Conservation (phyloP, 2,888 invertebrate species). For the Thymelicus sylvestris region DNA sequence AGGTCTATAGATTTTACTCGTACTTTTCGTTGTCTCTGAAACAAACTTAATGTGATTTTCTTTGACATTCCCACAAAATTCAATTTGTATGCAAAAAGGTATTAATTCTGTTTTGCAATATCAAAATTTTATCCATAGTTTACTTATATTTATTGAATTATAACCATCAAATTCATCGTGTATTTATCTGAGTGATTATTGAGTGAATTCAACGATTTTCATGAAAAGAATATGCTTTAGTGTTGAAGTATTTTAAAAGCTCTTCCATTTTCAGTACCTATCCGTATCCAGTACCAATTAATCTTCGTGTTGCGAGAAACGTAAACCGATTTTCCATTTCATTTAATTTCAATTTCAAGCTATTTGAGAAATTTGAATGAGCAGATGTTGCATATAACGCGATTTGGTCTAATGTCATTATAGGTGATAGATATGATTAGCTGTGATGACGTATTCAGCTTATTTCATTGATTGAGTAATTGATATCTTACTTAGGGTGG, state of each 20-base stretch:
- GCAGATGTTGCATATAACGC: not conserved
- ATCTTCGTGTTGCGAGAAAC: not conserved
- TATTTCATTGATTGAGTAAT: too few species aligned
- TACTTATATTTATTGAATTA: too few species aligned
- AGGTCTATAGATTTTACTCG: not conserved
- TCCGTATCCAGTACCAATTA: slow-evolving; percentile 1
- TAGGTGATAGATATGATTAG: too few species aligned
- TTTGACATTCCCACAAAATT: not conserved
- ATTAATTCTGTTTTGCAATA: too few species aligned
- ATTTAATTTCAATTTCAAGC: not conserved
- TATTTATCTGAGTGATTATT: too few species aligned
- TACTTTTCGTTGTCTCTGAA: not conserved
- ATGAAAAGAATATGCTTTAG: not conserved
- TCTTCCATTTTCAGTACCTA: not conserved
- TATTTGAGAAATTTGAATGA: not conserved
- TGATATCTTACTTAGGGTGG: too few species aligned
- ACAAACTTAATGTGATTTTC: not conserved
- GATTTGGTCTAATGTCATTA: not conserved
- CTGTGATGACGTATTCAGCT: too few species aligned
- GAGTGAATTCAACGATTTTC: too few species aligned
- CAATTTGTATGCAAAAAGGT: not conserved
- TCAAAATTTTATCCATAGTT: too few species aligned
- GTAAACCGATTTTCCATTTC: slow-evolving; percentile 1
- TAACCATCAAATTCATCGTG: too few species aligned
- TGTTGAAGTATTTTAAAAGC: not conserved